Evolutionary conservation across 2,113 vertebrate species (phyloP), one percentile per base, ranked within the genome.

Genomic region (Chascanopsetta lugubris): DNA sequence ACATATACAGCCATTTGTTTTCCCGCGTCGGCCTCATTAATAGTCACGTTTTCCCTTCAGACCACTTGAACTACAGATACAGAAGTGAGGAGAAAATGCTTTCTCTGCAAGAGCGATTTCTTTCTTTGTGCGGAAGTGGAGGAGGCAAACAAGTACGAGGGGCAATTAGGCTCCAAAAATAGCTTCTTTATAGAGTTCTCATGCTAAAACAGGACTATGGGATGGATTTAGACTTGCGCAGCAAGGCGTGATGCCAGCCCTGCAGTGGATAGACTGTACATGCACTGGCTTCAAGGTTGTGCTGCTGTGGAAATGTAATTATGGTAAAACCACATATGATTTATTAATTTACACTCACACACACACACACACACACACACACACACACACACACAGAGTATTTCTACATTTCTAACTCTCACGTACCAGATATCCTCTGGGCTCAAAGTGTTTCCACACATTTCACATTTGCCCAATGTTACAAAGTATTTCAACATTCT

Each of bases 21-120:
- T 67, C 59, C 46, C 51, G 55, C 67, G 22, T 75, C 79, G 66
- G 47, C 56, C 69, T 80, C 65, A 70, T 82, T 82, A 86, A 65
- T 42, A 51, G 49, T 70, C 47, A 54, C 51, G 72, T 72, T 36
- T 36, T 57, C 59, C 54, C 62, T 29, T 59, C 21, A 25, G 57
- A 72, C 18, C 8, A 47, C 34, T 48, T 48, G n/a, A 27, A 49
- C 36, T 29, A n/a, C 49, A n/a, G 13, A 54, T 65, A 72, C n/a
- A 32, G 61, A 50, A 26, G 8, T 47, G 27, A 46, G 50, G 22
- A 25, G 20, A 30, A 49, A 34, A 42, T 56, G 2, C 63, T 64
- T 32, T 50, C 50, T 46, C 15, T 42, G 62, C 68, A 18, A 51
- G 21, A 43, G 17, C 22, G 59, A 59, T 59, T 58, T 65, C 24